Conservation (phyloP, 2,113 vertebrate genomes). For the Rhynchopsitta pachyrhyncha region DNA sequence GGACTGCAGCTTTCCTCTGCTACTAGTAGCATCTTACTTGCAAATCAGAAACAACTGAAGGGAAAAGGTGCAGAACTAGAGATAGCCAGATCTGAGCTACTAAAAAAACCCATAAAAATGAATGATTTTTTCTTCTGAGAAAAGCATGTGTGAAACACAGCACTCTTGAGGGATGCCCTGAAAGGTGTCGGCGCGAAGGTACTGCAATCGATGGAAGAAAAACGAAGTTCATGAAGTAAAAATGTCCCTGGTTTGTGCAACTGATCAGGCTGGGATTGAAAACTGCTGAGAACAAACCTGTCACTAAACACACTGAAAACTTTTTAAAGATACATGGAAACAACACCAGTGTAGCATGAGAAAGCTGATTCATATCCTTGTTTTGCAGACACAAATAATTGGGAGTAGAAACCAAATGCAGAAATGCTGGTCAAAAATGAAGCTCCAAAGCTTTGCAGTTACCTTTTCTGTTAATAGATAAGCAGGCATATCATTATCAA, state of each 20-base stretch:
- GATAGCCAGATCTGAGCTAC: background rate
- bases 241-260: background rate
- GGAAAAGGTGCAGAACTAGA: background rate
- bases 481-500: background rate
- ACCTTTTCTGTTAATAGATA: background rate
- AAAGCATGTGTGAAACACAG: background rate
- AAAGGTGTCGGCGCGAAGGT: background rate
- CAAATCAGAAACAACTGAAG: slow-evolving; percentile 15
- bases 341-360: background rate
- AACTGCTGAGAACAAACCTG: background rate
- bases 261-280: background rate
- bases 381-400: background rate
- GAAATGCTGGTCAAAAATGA: background rate
- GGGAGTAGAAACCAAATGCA: background rate
- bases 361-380: background rate
- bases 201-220: background rate
- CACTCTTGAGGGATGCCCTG: background rate
- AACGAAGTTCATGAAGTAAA: background rate
- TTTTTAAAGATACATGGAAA: background rate
- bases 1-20: background rate
- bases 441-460: background rate
- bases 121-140: background rate
- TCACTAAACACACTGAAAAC: background rate
- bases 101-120: background rate
- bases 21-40: slow-evolving; percentile 10